A percentile compares a stretch with the other conserved stretches of the same genome.
Evolutionary conservation across 2,113 vertebrate genomes (phyloP).

Genomic region (Chamaea fasciata): DNA sequence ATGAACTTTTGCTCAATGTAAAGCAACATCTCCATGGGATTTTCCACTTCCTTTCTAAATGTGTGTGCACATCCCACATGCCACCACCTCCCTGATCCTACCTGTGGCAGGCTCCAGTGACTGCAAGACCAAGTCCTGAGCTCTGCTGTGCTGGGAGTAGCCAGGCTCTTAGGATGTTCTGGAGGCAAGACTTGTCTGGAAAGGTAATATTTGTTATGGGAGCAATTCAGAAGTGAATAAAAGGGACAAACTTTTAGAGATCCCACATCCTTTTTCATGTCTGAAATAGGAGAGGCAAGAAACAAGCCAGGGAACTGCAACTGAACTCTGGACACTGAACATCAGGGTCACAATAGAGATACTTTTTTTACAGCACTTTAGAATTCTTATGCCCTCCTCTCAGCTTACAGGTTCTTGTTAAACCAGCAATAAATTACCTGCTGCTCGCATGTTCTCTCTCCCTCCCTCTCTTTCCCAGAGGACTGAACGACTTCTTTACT

Average conservation of each 20-base stretch:
- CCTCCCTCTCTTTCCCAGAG: neutral
- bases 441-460: neutral
- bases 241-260: slow-evolving; percentile 1
- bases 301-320: neutral
- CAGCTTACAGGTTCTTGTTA: slow-evolving; percentile 3
- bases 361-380: neutral
- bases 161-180: neutral
- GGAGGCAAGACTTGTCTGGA: neutral
- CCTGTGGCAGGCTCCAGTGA: neutral
- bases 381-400: slow-evolving; percentile 34
- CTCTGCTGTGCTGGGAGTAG: neutral
- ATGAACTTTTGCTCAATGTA: neutral
- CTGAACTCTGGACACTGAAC: slow-evolving; percentile 4
- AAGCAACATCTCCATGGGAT: neutral
- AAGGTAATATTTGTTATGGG: neutral
- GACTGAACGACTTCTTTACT: neutral
- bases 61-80: neutral
- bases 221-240: slow-evolving; percentile 8
- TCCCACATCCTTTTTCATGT: neutral
- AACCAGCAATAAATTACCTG: slow-evolving; percentile 20
- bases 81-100: neutral
- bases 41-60: neutral
- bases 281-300: neutral
- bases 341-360: neutral
- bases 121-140: neutral